A percentile compares a stretch with the other conserved stretches of the same genome.
Conservation (phyloP, 1,140 invertebrate species). For the Heliconius congener region DNA sequence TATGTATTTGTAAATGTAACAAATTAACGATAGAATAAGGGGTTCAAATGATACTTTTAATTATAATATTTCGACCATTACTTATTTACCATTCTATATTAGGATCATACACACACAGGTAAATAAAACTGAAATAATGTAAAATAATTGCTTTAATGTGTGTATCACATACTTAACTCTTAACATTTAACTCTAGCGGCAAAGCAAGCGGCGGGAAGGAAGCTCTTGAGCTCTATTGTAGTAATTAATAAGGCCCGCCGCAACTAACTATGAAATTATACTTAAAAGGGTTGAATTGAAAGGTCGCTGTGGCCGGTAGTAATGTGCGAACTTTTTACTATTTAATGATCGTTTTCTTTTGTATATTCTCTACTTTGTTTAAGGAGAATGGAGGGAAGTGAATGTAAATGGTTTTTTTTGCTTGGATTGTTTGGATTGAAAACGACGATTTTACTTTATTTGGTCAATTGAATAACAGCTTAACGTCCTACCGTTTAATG, state of each 20-base stretch:
- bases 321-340: background rate
- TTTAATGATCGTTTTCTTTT: background rate
- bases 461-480: no score
- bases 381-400: background rate
- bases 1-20: no score
- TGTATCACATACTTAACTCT: background rate
- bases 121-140: background rate
- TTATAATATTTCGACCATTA: no score
- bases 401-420: no score
- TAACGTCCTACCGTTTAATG: background rate
- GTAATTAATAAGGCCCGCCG: background rate
- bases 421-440: background rate
- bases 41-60: no score
- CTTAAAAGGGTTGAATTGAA: slow-evolving; percentile 5
- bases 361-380: background rate
- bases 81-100: no score
- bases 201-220: background rate
- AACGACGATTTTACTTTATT: no score
- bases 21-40: no score
- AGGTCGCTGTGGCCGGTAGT: background rate
- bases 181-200: background rate
- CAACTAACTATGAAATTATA: background rate
- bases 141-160: background rate
- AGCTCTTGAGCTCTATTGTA: background rate
- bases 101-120: no score